Evolutionary conservation across 2,888 invertebrate species (phyloP), one percentile per base, ranked within the genome.

Genomic region (Chromoteleia sp.): DNA sequence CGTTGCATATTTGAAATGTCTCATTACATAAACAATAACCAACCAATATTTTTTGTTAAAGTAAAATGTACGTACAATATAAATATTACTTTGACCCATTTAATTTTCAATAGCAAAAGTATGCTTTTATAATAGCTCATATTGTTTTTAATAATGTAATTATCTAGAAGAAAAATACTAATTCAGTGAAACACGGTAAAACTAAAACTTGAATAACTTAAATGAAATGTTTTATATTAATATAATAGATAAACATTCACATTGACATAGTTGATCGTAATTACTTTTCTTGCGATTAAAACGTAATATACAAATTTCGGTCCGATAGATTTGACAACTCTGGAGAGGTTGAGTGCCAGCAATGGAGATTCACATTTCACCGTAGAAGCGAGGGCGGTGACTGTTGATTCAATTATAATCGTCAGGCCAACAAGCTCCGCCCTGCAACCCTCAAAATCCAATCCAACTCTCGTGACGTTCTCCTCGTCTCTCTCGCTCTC

Each of bases 351-450:
- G 73, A 80, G 73, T 73, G 52, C 36, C 73, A 81, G 84, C 84
- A 83, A 86, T 83, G 85, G 84, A 83, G 87, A 83, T 81, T 84
- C 80, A 78, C 78, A 73, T 78, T 78, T 78, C 78, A 80, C 77
- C 84, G 84, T 86, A 83, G 84, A 86, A 87, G 84, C 84, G 87
- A 85, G 88, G 89, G 90, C 89, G 89, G 86, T 87, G 89, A 90
- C 89, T 88, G 90, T 89, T 90, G 90, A 90, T 90, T 90, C 89
- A 90, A 90, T 90, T 90, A 89, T 89, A 87, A 90, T 89, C 88
- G 89, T 86, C 86, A 86, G 87, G 83, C 82, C 85, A 85, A 83
- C 87, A 84, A 85, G 88, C 88, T 87, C 89, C 89, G 89, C 90
- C 88, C 88, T 85, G 83, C 84, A 84, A 86, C 87, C 86, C 88